These are phyloP conservation scores for Hyperoodon ampullatus DNA, from an alignment of 2,113 vertebrate genomes.

Conservation along the genomic window DNA sequence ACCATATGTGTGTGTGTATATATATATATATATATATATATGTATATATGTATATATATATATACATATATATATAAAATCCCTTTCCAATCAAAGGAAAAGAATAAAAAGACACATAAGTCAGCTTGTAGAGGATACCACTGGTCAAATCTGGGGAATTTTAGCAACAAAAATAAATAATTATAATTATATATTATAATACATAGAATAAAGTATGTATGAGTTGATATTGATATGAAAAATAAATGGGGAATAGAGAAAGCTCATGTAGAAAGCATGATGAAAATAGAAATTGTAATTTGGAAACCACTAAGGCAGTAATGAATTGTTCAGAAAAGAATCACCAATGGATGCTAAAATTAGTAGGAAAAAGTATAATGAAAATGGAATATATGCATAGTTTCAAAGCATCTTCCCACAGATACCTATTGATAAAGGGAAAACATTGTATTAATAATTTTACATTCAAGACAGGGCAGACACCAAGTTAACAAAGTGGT, in stretches of 20 bases:
- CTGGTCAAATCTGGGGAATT: not conserved
- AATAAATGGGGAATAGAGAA: not conserved
- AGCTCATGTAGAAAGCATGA: not conserved
- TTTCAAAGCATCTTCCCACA: not conserved
- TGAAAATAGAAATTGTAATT: not conserved
- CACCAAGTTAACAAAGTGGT: not conserved
- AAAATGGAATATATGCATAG: not conserved
- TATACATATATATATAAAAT: too few relatives aligned
- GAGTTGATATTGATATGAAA: not conserved
- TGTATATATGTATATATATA: not conserved
- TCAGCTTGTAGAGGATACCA: not conserved
- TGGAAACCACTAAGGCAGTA: not conserved
- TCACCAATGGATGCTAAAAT: not conserved
- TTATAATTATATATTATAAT: not conserved
- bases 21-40: not conserved
- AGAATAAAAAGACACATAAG: not conserved
- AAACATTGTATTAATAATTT: not conserved
- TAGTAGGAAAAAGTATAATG: not conserved
- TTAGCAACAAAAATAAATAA: not conserved
- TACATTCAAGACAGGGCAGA: not conserved
- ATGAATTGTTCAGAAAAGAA: not conserved
- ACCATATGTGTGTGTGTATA: accelerated
- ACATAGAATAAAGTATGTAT: not conserved
- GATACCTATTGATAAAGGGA: not conserved
- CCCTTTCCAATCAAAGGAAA: not conserved